Evolutionary conservation across 2,113 vertebrate species (phyloP).

Genomic region (Phylloscopus trochilus): DNA sequence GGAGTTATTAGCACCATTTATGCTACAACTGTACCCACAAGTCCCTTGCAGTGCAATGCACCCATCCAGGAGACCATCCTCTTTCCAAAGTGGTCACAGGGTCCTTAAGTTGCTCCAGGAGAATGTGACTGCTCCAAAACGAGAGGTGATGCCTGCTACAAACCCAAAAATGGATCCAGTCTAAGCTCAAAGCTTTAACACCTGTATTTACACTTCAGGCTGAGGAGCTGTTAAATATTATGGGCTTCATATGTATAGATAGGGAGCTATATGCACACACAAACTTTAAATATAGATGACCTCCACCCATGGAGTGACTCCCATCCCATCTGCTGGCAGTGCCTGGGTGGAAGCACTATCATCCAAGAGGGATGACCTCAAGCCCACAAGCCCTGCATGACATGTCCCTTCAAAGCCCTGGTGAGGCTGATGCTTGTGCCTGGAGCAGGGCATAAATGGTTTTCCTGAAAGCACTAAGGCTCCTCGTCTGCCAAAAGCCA

Average conservation of each 20-base stretch:
- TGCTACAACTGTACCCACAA: not conserved
- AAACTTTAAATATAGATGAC: not conserved
- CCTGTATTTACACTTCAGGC: not conserved
- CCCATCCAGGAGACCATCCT: not conserved
- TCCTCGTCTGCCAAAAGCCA: not conserved
- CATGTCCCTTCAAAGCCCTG: not conserved
- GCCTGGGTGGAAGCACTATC: not conserved
- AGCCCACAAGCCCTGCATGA: not conserved
- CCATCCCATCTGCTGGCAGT: not conserved
- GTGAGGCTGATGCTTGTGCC: accelerated
- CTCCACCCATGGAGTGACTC: not conserved
- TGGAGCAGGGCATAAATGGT: not conserved
- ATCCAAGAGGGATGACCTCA: not conserved
- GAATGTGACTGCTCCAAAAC: not conserved
- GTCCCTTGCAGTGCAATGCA: not conserved
- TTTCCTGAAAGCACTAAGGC: not conserved
- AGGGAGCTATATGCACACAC: not conserved
- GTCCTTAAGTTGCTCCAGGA: not conserved
- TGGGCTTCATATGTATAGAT: not conserved
- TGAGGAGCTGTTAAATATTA: not conserved
- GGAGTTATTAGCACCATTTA: not conserved
- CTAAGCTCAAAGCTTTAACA: not conserved
- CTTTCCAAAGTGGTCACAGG: not conserved
- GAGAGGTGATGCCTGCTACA: not conserved
- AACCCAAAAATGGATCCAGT: not conserved